Conservation (phyloP, 2,888 invertebrate genomes). For the Tenthredo amoena region DNA sequence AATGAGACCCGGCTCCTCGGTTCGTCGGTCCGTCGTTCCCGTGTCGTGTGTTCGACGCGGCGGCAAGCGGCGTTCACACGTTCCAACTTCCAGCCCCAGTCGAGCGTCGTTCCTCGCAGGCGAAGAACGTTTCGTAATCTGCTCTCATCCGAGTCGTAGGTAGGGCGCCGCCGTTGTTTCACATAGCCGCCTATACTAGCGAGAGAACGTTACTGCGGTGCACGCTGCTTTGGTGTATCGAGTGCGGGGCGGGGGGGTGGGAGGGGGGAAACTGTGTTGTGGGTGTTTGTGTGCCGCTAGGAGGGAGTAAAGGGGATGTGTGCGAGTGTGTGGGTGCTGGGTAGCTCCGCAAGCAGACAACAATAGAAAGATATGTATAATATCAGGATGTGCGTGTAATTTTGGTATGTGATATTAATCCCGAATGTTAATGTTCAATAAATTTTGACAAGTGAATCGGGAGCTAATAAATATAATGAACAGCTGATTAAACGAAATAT, state of each 20-base stretch:
- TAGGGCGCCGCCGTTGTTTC: constrained; percentile 31
- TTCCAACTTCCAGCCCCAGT: constrained; percentile 73
- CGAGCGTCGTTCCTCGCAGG: constrained; percentile 74
- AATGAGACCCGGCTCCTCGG: constrained; percentile 51
- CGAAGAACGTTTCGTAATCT: constrained; percentile 62
- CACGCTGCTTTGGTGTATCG: constrained; percentile 21
- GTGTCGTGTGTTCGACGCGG: constrained; percentile 60
- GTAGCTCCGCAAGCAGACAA: constrained; percentile 54
- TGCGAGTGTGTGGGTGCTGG: neutral
- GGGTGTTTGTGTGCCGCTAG: constrained; percentile 21
- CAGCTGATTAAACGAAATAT: neutral
- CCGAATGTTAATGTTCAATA: constrained; percentile 51
- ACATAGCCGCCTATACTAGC: neutral
- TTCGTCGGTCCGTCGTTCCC: constrained; percentile 50
- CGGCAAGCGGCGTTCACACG: constrained; percentile 76
- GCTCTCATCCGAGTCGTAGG: constrained; percentile 35
- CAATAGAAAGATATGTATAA: constrained; percentile 57
- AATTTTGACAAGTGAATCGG: neutral
- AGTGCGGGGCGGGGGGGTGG: neutral
- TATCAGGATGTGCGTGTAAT: constrained; percentile 40
- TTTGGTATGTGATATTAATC: constrained; percentile 59
- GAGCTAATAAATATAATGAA: neutral
- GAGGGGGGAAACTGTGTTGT: neutral
- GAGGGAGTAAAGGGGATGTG: neutral
- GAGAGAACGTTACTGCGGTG: constrained; percentile 20